phyloP scores from a whole-genome alignment of 2,888 invertebrate genomes.

The Protodeltote pygarga region DNA sequence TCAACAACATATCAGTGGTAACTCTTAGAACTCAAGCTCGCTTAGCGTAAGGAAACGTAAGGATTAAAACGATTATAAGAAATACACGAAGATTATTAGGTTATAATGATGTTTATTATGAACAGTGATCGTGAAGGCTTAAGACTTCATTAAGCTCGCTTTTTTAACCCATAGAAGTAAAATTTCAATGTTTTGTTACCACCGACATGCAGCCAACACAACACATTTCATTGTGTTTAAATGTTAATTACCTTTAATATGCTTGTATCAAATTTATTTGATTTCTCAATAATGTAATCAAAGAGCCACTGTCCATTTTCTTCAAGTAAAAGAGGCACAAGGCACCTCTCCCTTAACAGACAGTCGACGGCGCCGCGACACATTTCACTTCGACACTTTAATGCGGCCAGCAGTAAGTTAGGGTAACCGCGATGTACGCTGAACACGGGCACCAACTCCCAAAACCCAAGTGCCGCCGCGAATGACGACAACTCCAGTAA shows the following conservation, averaged over 20 bases:
- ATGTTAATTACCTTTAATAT: constrained; percentile 82
- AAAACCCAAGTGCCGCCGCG: constrained; percentile 78
- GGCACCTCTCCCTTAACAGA: constrained; percentile 63
- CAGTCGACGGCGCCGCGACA: constrained; percentile 74
- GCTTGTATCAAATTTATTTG: constrained; percentile 81
- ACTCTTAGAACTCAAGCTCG: background rate
- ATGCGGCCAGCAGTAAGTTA: constrained; percentile 64
- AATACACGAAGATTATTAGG: too few species aligned
- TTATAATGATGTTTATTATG: too few species aligned
- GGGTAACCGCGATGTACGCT: constrained; percentile 75
- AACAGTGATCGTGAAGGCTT: too few species aligned
- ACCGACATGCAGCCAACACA: too few species aligned
- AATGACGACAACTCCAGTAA: constrained; percentile 70
- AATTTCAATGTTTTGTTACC: too few species aligned
- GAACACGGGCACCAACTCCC: constrained; percentile 77
- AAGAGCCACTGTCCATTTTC: constrained; percentile 82
- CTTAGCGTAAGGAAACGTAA: too few species aligned
- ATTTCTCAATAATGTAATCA: constrained; percentile 83
- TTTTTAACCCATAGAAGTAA: too few species aligned
- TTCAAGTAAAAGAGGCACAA: constrained; percentile 73
- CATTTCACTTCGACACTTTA: constrained; percentile 62
- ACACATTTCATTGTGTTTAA: background rate
- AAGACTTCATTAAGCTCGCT: too few species aligned
- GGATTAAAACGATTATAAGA: too few species aligned
- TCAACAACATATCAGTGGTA: too few species aligned